These are phyloP conservation scores for Coenonympha arcania DNA, from an alignment of 2,888 invertebrate genomes.

Conservation along the genomic window DNA sequence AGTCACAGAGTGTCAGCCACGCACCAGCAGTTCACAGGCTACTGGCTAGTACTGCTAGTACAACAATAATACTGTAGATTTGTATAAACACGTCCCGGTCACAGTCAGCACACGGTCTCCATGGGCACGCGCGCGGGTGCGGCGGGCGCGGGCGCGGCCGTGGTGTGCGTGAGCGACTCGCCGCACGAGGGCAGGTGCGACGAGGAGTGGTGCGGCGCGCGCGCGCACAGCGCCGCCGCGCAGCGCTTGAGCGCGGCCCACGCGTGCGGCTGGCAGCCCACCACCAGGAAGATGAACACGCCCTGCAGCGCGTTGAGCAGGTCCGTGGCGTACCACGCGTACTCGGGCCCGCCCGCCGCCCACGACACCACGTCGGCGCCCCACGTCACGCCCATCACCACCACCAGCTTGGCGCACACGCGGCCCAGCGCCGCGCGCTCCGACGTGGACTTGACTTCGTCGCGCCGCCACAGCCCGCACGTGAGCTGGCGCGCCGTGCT, in stretches of 20 bases:
- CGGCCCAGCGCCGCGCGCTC: constrained; percentile 83
- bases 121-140: constrained; percentile 73
- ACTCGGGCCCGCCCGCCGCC: constrained; percentile 85
- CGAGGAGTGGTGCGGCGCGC: constrained; percentile 77
- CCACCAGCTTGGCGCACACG: constrained; percentile 89
- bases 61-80: constrained; percentile 67
- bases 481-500: constrained; percentile 88
- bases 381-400: constrained; percentile 73
- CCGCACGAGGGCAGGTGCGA: constrained; percentile 88
- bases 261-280: constrained; percentile 90
- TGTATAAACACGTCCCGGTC: constrained; percentile 47
- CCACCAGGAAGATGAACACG: constrained; percentile 90
- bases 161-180: constrained; percentile 81
- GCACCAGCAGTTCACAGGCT: no score
- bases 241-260: constrained; percentile 58
- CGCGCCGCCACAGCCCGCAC: constrained; percentile 90
- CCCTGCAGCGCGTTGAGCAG: constrained; percentile 90
- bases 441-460: constrained; percentile 86
- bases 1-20: no score
- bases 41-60: no score
- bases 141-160: constrained; percentile 76
- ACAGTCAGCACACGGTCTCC: constrained; percentile 76
- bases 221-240: constrained; percentile 63
- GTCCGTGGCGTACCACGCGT: constrained; percentile 88
- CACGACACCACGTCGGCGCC: constrained; percentile 88